Evolutionary conservation across 2,888 invertebrate genomes (phyloP).

Genomic region (Molorchus minor): DNA sequence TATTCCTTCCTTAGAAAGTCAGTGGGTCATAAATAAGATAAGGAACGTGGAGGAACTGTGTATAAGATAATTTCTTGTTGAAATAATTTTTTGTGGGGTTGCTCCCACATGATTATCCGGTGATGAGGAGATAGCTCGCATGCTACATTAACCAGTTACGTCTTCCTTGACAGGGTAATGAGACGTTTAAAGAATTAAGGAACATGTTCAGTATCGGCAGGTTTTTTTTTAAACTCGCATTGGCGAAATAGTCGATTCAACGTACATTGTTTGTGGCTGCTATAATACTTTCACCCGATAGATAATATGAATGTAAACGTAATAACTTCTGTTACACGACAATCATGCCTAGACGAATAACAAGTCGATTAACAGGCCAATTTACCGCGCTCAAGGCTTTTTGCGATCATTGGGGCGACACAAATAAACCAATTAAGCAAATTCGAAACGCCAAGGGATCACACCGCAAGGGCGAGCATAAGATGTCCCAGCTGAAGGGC

Average conservation of each 20-base stretch:
- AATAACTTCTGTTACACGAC: too few species aligned
- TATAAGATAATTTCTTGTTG: slow-evolving; percentile 15
- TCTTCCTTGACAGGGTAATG: too few species aligned
- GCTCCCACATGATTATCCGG: slow-evolving; percentile 5
- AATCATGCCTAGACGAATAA: too few species aligned
- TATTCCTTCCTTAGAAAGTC: slow-evolving; percentile 24
- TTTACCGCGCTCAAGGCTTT: too few species aligned
- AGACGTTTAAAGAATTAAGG: too few species aligned
- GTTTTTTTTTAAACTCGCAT: too few species aligned
- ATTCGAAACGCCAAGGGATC: not conserved
- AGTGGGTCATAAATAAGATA: slow-evolving; percentile 27
- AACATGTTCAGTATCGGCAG: too few species aligned
- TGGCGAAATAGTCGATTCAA: too few species aligned
- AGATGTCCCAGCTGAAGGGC: not conserved
- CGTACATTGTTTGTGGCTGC: too few species aligned
- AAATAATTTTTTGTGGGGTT: slow-evolving; percentile 15
- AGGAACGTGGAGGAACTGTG: slow-evolving; percentile 16
- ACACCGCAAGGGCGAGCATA: not conserved
- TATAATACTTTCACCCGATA: too few species aligned
- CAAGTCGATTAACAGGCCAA: too few species aligned
- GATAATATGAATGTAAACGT: too few species aligned
- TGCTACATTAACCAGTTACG: slow-evolving; percentile 17
- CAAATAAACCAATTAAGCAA: not conserved
- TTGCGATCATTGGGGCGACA: not conserved
- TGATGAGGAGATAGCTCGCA: not conserved